Evolutionary conservation across 2,888 invertebrate genomes (phyloP).

Genomic region (Drosophila melanosoma): DNA sequence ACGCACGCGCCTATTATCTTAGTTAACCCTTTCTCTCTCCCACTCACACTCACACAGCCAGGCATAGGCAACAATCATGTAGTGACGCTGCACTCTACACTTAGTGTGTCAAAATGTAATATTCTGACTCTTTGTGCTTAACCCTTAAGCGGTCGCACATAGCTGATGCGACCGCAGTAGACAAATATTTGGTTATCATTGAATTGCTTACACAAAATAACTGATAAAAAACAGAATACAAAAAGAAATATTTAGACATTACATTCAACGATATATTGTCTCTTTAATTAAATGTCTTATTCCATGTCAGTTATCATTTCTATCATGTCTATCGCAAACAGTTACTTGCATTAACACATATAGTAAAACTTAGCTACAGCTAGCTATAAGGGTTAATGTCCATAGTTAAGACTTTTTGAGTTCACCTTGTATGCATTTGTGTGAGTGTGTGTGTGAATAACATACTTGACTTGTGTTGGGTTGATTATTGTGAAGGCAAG

Average conservation of each 20-base stretch:
- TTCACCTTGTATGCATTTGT: background rate
- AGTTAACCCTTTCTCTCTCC: conserved; percentile 8
- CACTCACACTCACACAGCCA: conserved; percentile 11
- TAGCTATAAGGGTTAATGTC: conserved; percentile 32
- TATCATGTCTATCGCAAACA: background rate
- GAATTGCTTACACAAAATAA: conserved; percentile 33
- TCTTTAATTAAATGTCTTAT: background rate
- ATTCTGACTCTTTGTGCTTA: conserved; percentile 28
- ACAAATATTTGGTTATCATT: conserved; percentile 18
- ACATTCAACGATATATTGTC: background rate
- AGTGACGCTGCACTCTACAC: conserved; percentile 52
- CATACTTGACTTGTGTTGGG: conserved; percentile 19
- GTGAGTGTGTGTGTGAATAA: conserved; percentile 6
- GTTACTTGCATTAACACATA: background rate
- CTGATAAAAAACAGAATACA: conserved; percentile 12
- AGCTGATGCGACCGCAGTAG: conserved; percentile 3
- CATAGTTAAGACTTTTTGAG: conserved; percentile 22
- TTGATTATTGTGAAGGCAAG: conserved; percentile 18
- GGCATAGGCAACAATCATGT: background rate
- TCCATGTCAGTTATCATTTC: background rate
- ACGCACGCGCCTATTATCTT: conserved; percentile 53
- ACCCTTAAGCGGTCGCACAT: conserved; percentile 31
- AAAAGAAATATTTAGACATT: conserved; percentile 6
- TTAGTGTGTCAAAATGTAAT: conserved; percentile 18
- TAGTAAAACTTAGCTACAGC: background rate